Base-by-base conservation (phyloP, 2,113 vertebrate species). In the Corythornis vintsioides region DNA sequence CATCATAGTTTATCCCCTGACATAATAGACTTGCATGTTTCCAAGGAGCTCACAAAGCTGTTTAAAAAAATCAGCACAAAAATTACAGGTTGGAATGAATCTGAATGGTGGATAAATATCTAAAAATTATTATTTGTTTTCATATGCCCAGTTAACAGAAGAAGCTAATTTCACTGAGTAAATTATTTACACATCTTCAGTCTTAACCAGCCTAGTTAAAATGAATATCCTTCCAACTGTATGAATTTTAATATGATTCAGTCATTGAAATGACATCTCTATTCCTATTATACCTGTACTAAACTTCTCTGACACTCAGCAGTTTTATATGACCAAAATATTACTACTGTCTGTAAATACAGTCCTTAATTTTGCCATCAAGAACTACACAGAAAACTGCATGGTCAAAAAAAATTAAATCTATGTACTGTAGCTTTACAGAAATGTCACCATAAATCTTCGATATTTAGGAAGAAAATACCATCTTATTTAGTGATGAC, bases 401-500 rank as follows among this genome's bases (percentile, higher is more conserved):
- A 64, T 22, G 48, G 31, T 57, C 89, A 70, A 88, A 72, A 88
- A 85, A 73, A 92, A 72, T 87, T 83, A 73, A 92, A 31, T 22
- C 2, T 52, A 40, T 6, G 2, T 33, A 43, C 25, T 19, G 38
- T 70, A 87, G 52, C 40, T 84, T 94, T 53, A 83, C 4, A 28
- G 50, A 89, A 94, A 89, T 22, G 3, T 59, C 75, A 38, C 3
- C 10, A 19, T 90, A 94, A 92, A 95, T 94, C 78, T 92, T 86
- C 79, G 86, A 70, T 88, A 67, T 83, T 88, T 73, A 70, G 15
- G 33, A 48, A 33, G 52, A 78, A 90, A 90, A 93, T 38, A 14
- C 40, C 5, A 24, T 89, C 52, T 83, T 73, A 91, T 64, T 79
- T 91, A 61, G 21, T 83, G 38, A 40, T 42, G 5, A 3, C 53